Evolutionary conservation across 2,113 vertebrate species (phyloP), one percentile per base, ranked within the genome.

Genomic region (Octodon degus): DNA sequence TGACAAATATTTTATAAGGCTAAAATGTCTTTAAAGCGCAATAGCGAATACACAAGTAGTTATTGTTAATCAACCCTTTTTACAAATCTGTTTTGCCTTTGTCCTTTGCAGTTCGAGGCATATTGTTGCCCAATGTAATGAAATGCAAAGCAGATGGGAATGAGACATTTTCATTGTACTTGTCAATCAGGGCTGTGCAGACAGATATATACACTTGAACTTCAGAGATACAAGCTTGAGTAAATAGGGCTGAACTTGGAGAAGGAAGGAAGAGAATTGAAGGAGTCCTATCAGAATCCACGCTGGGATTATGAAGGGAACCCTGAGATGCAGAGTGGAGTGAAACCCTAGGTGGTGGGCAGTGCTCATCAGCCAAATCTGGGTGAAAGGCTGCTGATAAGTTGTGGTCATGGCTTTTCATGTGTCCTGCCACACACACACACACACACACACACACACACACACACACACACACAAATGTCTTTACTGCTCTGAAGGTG

Each of bases 71-170:
- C 96, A 97, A 98, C 92, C 96, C 27, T 82, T 95, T 92, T 53
- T 43, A 93, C 94, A 98, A 97, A 97, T 96, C 92, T 97, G 95
- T 96, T 98, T 98, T 98, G 98, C 83, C 86, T 97, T 97, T 97
- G 85, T 91, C 97, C 96, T 97, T 82, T 98, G 97, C 91, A 96
- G 94, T 98, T 90, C 74, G 85, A 98, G 97, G 97, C 97, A 98
- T 97, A 97, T 97, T 97, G 91, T 96, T 97, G 93, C 94, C 93
- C 92, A 86, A 70, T 77, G 97, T 98, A 98, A 98, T 98, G 98
- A 98, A 98, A 98, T 97, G 98, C 98, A 98, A 98, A 97, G 97
- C 95, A 95, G 97, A 96, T 94, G 86, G 94, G 96, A 98, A 98
- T 85, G 97, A 98, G 98, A 97, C 97, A 89, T 98, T 98, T 97